Evolutionary conservation across 1,140 invertebrate species (phyloP), one percentile per base, ranked within the genome.

Genomic region (Pseudachorutes palmiensis): DNA sequence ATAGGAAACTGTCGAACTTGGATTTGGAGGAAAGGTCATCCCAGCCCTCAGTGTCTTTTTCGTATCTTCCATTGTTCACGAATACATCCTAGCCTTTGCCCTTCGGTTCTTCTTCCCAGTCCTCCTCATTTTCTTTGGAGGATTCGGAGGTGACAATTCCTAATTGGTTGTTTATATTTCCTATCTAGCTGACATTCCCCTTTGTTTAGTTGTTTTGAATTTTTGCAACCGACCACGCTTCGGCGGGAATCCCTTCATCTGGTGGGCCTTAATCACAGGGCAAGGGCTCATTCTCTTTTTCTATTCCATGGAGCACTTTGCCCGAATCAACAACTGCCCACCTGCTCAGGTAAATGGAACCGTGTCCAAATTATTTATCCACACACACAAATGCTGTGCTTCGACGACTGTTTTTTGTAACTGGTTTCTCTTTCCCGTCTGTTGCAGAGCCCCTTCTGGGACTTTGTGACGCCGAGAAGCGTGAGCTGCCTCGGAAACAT

Each of bases 91-190:
- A 0, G 83, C 83, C 0, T 83, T 90, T 28, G 82, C 85, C 0
- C 86, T 94, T 45, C 82, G 86, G 22, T 88, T 93, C 76, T 93
- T 93, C 76, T 94, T 90, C 74, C 94, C 94, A 0, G 84, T 93
- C 0, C 80, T 96, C 70, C 82, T 94, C 63, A 66, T 90, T 1
- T 72, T 84, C 57, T 91, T 91, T 74, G 83, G 82, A 0, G 77
- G 82, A 0, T 75, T 86, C 32, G 85, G 86, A 71, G 70, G 78
- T 79, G 66, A 60, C 24, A 19, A 49, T 51, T 45, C n/a, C n/a
- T 41, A n/a, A n/a, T n/a, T 22, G 5, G 31, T 16, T 26, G 3
- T 55, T 55, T 55, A 24, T 14, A 55, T 55, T 55, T 55, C 5
- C 9, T 5, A 16, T 16, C 24, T 61, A 16, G n/a, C n/a, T 32